These are phyloP conservation scores for Clinocottus analis DNA, from an alignment of 2,113 vertebrate species.

Conservation along the genomic window DNA sequence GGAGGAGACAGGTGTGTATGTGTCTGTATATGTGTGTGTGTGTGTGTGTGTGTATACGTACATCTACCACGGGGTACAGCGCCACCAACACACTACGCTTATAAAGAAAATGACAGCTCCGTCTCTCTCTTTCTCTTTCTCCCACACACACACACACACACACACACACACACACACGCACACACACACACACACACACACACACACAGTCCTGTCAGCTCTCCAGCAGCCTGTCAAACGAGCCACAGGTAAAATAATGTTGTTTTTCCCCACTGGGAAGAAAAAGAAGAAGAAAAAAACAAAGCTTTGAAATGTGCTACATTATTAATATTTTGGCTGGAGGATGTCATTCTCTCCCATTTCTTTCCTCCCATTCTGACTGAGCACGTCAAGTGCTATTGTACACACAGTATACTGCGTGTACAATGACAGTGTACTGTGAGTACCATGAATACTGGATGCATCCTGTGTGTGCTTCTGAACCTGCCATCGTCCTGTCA, in stretches of 20 bases:
- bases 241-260: slow-evolving; percentile 76
- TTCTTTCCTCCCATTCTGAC: slow-evolving; percentile 9
- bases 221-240: slow-evolving; percentile 70
- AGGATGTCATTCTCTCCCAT: slow-evolving; percentile 57
- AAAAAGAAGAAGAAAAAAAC: background rate
- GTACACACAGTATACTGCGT: slow-evolving; percentile 1
- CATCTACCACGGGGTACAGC: slow-evolving; percentile 51
- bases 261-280: slow-evolving; percentile 65
- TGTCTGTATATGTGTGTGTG: slow-evolving; percentile 42
- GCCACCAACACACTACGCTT: slow-evolving; percentile 40
- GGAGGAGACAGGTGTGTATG: slow-evolving; percentile 24
- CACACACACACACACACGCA: slow-evolving; percentile 20
- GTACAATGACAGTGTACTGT: background rate
- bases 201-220: slow-evolving; percentile 66
- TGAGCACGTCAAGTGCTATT: slow-evolving; percentile 17
- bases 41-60: slow-evolving; percentile 20
- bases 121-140: slow-evolving; percentile 46
- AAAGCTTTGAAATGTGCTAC: slow-evolving; percentile 69
- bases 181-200: slow-evolving; percentile 21
- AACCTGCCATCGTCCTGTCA: background rate
- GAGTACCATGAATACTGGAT: background rate
- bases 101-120: slow-evolving; percentile 69
- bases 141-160: slow-evolving; percentile 48
- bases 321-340: slow-evolving; percentile 74
- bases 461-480: background rate